Evolutionary conservation across 2,888 invertebrate species (phyloP), one percentile per base, ranked within the genome.

Genomic region (Lochmaea capreae): DNA sequence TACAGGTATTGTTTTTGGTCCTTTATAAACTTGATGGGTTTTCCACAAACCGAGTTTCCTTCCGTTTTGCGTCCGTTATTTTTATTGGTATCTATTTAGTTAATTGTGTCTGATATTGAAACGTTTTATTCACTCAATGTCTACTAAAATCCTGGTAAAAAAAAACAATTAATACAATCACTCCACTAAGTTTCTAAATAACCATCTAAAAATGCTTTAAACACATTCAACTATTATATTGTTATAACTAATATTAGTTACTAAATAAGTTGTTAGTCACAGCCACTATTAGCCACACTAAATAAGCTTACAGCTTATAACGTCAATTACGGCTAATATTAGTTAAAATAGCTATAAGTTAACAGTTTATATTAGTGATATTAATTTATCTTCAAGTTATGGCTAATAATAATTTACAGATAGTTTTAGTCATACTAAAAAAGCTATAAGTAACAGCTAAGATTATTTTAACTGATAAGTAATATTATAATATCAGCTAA

Each of bases 61-160:
- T 39, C 8, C 0, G 33, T 39, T 39, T 39, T 39, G 8, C 33
- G 33, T 33, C 33, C 33, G 33, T 33, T 5, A 4, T 33, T 33
- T 33, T 5, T 33, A 33, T 33, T 33, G 33, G 5, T 33, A 33
- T 33, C 33, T 5, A 5, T 33, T 33, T 33, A 33, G 33, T 39
- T 46, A 46, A 46, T 46, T 46, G 3, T 12, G 3, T 46, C 14
- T 46, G 4, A 46, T 12, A 46, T 46, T 46, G 3, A 11, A 12
- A 46, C 11, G 46, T 46, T 12, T 14, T 46, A 46, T 46, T 9
- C n/a, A 26, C 3, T 59, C 6, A 33, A 33, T n/a, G n/a, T 65
- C 18, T 65, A 49, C 26, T 33, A 65, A 59, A 65, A 22, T 33
- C 52, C 54, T 52, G 52, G 65, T 6, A 65, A 65, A 65, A 63